phyloP scores from a whole-genome alignment of 2,113 vertebrate species.

The Merops nubicus region DNA sequence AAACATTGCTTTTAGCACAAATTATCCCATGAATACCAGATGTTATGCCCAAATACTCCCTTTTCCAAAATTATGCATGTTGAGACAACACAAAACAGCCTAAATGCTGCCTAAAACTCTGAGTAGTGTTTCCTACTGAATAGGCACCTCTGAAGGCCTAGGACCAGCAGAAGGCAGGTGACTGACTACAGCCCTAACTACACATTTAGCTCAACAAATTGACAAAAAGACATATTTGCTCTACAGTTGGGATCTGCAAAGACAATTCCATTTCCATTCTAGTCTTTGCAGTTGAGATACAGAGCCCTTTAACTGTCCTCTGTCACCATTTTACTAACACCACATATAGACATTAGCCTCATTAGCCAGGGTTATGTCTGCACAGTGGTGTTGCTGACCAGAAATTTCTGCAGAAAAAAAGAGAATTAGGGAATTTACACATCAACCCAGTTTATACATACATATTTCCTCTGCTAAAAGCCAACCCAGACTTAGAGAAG shows the following conservation, averaged over 20 bases:
- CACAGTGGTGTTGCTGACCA: neutral
- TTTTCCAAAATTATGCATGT: neutral
- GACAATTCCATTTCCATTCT: neutral
- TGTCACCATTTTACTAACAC: neutral
- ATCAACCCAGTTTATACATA: neutral
- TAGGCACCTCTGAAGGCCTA: neutral
- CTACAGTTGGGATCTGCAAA: neutral
- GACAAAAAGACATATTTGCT: neutral
- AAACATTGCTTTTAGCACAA: neutral
- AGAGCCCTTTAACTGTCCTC: neutral
- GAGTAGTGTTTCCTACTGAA: neutral
- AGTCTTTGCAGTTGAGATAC: neutral
- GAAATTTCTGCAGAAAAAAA: constrained; percentile 3
- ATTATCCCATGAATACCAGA: neutral
- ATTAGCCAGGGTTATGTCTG: neutral
- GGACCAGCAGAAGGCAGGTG: neutral
- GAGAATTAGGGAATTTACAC: neutral
- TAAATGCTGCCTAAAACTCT: neutral
- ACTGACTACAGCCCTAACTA: neutral
- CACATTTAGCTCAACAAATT: neutral
- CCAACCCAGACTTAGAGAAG: neutral
- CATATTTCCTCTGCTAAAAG: neutral
- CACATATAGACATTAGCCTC: neutral
- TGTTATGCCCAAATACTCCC: neutral
- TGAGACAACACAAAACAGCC: neutral